A percentile compares a stretch with the other conserved stretches of the same genome.
Evolutionary conservation across 2,113 vertebrate genomes (phyloP).

Genomic region (Macquaria australasica): DNA sequence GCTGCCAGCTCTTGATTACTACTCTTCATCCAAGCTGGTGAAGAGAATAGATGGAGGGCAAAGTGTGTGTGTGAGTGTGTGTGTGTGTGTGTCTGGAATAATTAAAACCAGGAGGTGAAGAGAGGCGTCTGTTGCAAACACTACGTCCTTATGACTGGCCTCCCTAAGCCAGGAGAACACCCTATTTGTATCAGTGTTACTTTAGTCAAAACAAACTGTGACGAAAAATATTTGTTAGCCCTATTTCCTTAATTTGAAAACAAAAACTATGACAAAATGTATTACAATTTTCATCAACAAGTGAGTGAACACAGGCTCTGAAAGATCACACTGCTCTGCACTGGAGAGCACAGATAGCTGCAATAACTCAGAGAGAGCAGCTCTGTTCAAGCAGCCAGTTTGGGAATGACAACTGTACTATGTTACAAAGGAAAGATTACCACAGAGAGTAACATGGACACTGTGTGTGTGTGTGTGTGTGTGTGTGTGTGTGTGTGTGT

Average conservation of each 20-base stretch:
- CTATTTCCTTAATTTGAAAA: background rate
- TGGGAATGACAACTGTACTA: background rate
- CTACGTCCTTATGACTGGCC: background rate
- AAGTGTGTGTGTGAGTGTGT: slow-evolving; percentile 30
- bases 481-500: too few relatives aligned
- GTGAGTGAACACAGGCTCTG: too few relatives aligned
- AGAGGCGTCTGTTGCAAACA: slow-evolving; percentile 18
- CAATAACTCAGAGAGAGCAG: too few relatives aligned
- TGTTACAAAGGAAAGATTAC: background rate
- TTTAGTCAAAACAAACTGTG: background rate
- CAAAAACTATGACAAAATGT: too few relatives aligned
- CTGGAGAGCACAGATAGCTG: too few relatives aligned
- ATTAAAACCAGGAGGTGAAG: slow-evolving; percentile 50
- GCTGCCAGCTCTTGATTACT: slow-evolving; percentile 66
- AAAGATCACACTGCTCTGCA: too few relatives aligned
- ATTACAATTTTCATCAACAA: too few relatives aligned
- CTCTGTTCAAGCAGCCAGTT: too few relatives aligned
- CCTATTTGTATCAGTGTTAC: background rate
- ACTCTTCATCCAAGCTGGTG: slow-evolving; percentile 58
- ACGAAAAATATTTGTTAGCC: background rate
- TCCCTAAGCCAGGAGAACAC: background rate
- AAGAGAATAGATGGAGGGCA: slow-evolving; percentile 48
- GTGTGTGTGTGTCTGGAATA: slow-evolving; percentile 36
- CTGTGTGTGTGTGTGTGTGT: too few relatives aligned
- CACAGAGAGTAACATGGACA: background rate